Percentiles rank a stretch among this genome's conserved stretches.
These are phyloP conservation scores for Siphonodentalium dalli DNA, from an alignment of 2,888 invertebrate genomes.

Conservation along the genomic window DNA sequence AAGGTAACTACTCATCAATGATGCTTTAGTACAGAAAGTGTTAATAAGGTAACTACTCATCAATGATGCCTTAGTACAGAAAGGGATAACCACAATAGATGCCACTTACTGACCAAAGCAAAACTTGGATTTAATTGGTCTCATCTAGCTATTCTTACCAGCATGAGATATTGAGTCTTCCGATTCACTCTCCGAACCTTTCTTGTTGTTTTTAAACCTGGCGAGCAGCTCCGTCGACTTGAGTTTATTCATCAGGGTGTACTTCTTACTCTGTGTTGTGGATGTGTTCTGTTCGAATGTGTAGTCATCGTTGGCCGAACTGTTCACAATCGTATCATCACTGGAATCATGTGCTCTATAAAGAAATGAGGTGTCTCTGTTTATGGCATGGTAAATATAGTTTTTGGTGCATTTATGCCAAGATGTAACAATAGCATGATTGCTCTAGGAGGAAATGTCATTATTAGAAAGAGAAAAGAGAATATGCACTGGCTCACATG, in stretches of 20 bases:
- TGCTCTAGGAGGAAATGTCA: too few species aligned
- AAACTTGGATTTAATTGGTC: background rate
- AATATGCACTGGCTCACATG: too few species aligned
- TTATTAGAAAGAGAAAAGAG: too few species aligned
- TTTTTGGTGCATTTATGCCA: too few species aligned
- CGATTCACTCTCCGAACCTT: conserved; percentile 57
- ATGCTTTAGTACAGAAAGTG: too few species aligned
- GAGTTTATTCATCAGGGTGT: conserved; percentile 29
- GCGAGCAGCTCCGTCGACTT: conserved; percentile 23
- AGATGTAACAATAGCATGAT: too few species aligned
- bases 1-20: too few species aligned
- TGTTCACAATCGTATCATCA: conserved; percentile 45
- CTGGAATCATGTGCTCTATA: conserved; percentile 33
- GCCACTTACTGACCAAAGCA: background rate
- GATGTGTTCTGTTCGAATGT: conserved; percentile 46
- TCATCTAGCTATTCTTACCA: conserved; percentile 33
- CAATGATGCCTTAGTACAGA: too few species aligned
- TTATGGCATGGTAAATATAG: too few species aligned
- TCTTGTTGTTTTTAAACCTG: conserved; percentile 27
- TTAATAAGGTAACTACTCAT: too few species aligned
- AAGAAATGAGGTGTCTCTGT: too few species aligned
- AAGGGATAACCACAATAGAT: background rate
- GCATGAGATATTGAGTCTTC: conserved; percentile 57
- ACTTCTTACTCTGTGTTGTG: conserved; percentile 30
- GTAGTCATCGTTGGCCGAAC: conserved; percentile 41